Base-by-base conservation (phyloP, 2,888 invertebrate genomes). In the Folsomia candida region DNA sequence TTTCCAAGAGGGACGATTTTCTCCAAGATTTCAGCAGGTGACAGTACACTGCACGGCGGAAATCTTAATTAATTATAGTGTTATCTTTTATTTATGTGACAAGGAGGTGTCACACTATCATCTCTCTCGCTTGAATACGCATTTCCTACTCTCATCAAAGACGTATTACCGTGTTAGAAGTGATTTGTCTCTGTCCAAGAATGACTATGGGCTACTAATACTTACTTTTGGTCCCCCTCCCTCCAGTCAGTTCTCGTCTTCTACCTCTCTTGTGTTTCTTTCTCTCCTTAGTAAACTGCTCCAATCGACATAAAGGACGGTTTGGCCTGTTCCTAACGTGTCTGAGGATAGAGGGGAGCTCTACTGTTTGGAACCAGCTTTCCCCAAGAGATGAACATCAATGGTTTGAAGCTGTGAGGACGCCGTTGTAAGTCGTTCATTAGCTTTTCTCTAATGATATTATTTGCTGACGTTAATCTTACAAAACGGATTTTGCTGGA, bases 251-350 rank as follows among this genome's bases (percentile, higher is more conserved):
- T 37, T 37, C 54, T 54, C 22, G 6, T 14, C 54, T 54, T 20
- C 6, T n/a, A 22, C 54, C 54, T 14, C 22, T 20, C 37, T 25
- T 62, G 27, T 65, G 24, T 54, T 29, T 25, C 58, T 25, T 24
- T 65, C 26, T 65, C 37, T 60, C 64, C 37, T 51, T 64, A 69
- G 69, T 65, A 25, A 58, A 54, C 57, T 58, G 60, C 64, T 37
- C 26, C 20, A 24, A 65, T 51, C 51, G 65, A 25, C 66, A 65
- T 22, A 69, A 69, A 69, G 60, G 60, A 25, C 51, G 67, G 54
- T 67, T 70, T 29, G 70, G 67, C 24, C 60, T 70, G 60, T 67
- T 70, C 37, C 28, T 70, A 29, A 67, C 57, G 27, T 51, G 54
- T 22, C 27, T 70, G 47, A 70, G 60, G 60, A 66, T 70, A 51